A percentile compares a stretch with the other conserved stretches of the same genome.
Evolutionary conservation across 2,888 invertebrate species (phyloP).

Genomic region (Argyresthia albistria): DNA sequence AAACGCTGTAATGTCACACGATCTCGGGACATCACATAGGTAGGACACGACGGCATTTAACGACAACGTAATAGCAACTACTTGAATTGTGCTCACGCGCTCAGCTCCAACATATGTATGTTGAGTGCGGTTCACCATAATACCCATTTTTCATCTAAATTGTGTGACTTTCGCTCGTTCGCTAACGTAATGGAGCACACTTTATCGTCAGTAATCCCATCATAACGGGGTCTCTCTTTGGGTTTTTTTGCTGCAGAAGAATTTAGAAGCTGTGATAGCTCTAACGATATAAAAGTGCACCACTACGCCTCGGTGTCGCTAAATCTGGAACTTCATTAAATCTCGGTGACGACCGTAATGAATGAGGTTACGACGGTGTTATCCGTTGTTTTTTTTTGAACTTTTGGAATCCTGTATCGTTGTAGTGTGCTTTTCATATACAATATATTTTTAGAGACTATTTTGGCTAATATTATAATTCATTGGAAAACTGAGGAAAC

Average conservation of each 20-base stretch:
- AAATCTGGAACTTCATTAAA: slow-evolving; percentile 36
- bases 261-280: slow-evolving; percentile 22
- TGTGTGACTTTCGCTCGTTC: slow-evolving; percentile 41
- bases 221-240: slow-evolving; percentile 23
- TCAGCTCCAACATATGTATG: slow-evolving; percentile 17
- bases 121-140: slow-evolving; percentile 34
- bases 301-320: slow-evolving; percentile 23
- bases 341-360: slow-evolving; percentile 19
- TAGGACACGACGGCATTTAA: slow-evolving; percentile 11
- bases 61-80: slow-evolving; percentile 22
- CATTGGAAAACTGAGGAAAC: not conserved
- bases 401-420: not conserved
- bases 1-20: slow-evolving; percentile 1
- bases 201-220: slow-evolving; percentile 46
- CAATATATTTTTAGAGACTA: not conserved
- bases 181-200: slow-evolving; percentile 42
- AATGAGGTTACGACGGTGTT: not conserved
- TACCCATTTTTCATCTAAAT: slow-evolving; percentile 50
- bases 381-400: not conserved
- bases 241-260: slow-evolving; percentile 14
- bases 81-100: slow-evolving; percentile 11
- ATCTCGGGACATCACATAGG: not conserved
- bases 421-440: not conserved
- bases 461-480: not conserved
- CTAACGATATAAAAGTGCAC: slow-evolving; percentile 33